Conservation (phyloP, 2,888 invertebrate species). For the Lysandra bellargus region DNA sequence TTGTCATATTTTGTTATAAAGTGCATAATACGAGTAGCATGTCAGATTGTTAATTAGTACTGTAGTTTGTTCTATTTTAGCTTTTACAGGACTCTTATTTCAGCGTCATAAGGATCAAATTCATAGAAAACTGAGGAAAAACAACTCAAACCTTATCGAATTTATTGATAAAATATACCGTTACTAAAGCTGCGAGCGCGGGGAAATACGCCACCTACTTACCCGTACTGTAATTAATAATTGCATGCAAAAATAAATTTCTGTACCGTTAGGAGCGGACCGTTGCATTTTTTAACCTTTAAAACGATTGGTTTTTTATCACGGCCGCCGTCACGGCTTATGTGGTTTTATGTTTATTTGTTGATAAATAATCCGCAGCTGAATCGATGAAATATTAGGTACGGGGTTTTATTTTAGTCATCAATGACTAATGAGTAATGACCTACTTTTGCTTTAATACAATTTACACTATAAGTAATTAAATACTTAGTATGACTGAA, state of each 20-base stretch:
- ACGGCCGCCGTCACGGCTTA: background rate
- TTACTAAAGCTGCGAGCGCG: constrained; percentile 14
- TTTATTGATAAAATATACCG: constrained; percentile 21
- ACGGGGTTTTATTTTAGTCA: too few relatives aligned
- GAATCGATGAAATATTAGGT: too few relatives aligned
- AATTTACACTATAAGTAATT: too few relatives aligned
- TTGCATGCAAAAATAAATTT: constrained; percentile 35
- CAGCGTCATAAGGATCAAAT: background rate
- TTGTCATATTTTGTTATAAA: too few relatives aligned
- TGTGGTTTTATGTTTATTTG: background rate
- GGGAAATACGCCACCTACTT: constrained; percentile 38
- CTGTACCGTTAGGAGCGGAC: constrained; percentile 41
- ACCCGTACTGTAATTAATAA: constrained; percentile 37
- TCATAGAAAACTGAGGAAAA: background rate
- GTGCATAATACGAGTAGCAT: too few relatives aligned
- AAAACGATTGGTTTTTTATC: background rate
- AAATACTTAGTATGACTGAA: too few relatives aligned
- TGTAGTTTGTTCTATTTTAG: too few relatives aligned
- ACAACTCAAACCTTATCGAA: background rate
- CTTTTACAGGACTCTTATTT: too few relatives aligned
- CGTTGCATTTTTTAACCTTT: constrained; percentile 36
- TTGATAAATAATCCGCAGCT: too few relatives aligned
- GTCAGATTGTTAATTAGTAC: too few relatives aligned
- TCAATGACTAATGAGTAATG: too few relatives aligned
- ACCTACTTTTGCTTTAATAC: too few relatives aligned